Evolutionary conservation across 2,888 invertebrate genomes (phyloP).

Genomic region (Agrenia bidenticulata): DNA sequence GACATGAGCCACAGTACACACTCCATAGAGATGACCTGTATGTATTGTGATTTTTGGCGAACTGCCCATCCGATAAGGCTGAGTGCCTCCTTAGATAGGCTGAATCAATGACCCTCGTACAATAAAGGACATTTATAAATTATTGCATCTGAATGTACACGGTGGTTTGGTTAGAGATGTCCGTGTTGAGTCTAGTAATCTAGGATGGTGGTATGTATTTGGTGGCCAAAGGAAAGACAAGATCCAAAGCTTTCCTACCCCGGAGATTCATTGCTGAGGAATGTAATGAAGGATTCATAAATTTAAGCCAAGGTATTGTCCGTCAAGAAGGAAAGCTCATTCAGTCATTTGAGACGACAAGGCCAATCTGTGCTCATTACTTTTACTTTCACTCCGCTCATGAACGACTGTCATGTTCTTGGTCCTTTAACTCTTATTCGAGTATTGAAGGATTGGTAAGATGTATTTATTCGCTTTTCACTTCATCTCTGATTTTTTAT

Average conservation of each 20-base stretch:
- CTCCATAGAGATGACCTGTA: background rate
- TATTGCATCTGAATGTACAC: slow-evolving; percentile 16
- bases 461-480: too few relatives aligned
- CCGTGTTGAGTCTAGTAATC: background rate
- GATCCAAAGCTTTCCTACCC: background rate
- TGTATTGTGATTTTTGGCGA: slow-evolving; percentile 24
- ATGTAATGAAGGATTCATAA: slow-evolving; percentile 23
- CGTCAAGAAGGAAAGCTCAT: slow-evolving; percentile 14
- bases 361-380: slow-evolving; percentile 12
- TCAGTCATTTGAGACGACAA: slow-evolving; percentile 13
- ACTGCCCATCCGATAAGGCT: slow-evolving; percentile 22
- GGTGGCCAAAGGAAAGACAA: background rate
- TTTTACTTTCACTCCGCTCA: background rate
- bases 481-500: slow-evolving; percentile 4
- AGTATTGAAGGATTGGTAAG: too few relatives aligned
- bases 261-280: slow-evolving; percentile 19
- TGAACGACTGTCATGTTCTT: too few relatives aligned
- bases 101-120: slow-evolving; percentile 21
- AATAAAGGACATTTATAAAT: slow-evolving; percentile 22
- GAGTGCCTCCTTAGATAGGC: slow-evolving; percentile 21
- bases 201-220: too few relatives aligned
- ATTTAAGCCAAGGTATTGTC: slow-evolving; percentile 18
- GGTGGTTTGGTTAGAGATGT: slow-evolving; percentile 5
- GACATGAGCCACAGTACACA: background rate
- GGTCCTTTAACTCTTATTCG: too few relatives aligned